Evolutionary conservation across 35 echinoderm and acorn worm genomes (phyloP), one percentile per base, ranked within the genome.

Genomic region (Eucidaris tribuloides): DNA sequence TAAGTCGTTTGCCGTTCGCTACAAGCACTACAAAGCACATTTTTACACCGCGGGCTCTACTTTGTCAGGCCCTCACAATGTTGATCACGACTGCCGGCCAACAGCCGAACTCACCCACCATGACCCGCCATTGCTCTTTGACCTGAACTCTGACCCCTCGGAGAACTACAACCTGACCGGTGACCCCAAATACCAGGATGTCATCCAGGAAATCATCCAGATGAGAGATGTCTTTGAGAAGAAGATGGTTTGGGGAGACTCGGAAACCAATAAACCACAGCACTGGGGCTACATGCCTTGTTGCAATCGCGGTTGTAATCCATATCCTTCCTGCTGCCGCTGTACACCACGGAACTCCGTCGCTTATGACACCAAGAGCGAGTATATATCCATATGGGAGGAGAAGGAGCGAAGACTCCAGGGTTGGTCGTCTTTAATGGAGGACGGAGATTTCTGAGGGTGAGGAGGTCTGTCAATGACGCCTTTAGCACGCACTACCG

Each of bases 11-110:
- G 92, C 92, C 9, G 92, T 95, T 7, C 60, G 92, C 38, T 86
- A 95, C 64, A 85, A 95, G 87, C 92, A 95, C 4, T 95, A 90
- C 83, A 95, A 95, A 52, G 92, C 92, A 7, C 92, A 95, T 48
- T 95, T 77, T 57, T 83, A 66, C 77, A 95, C 92, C 1, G n/a
- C 54, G 66, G 92, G 92, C 42, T 66, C 61, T 27, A 45, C 13
- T 24, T 85, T 86, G 42, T 88, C 84, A 4, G 82, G 87, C 20
- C 32, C 48, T 1, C 59, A 68, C 17, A 95, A 89, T 42, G 65
- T 82, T 15, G 92, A 95, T 42, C 55, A 80, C 25, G 92, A 95
- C 52, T 95, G 92, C 65, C 82, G 92, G 24, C 76, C 87, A 32
- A 81, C 58, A 2, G 83, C 82, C 13, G 43, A 42, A 6, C 70